These are phyloP conservation scores for Papilio glaucus DNA, from an alignment of 1,140 invertebrate species.

Conservation along the genomic window DNA sequence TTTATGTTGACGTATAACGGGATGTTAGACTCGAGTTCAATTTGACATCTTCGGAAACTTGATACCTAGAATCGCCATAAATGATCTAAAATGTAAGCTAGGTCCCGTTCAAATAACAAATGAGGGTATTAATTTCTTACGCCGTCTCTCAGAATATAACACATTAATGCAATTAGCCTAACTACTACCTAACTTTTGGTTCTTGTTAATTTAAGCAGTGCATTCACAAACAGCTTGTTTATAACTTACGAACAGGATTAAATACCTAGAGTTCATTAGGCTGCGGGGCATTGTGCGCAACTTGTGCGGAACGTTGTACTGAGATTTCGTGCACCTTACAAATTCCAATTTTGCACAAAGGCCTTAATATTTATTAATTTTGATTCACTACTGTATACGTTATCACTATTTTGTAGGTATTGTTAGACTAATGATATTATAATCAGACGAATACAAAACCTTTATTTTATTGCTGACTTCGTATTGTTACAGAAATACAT, in stretches of 20 bases:
- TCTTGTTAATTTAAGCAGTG: not conserved
- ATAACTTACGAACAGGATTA: slow-evolving; percentile 17
- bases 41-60: too few species aligned
- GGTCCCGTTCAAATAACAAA: too few species aligned
- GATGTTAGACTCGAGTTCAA: too few species aligned
- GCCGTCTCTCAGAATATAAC: too few species aligned
- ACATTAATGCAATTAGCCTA: too few species aligned
- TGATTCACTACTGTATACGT: not conserved
- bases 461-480: not conserved
- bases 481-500: not conserved
- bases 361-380: not conserved
- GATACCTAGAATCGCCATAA: too few species aligned
- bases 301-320: slow-evolving; percentile 4
- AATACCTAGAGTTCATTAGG: slow-evolving; percentile 7
- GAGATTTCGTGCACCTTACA: not conserved
- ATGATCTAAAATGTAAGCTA: too few species aligned
- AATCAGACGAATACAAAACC: too few species aligned
- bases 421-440: too few species aligned
- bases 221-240: slow-evolving; percentile 14
- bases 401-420: not conserved
- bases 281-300: slow-evolving; percentile 2
- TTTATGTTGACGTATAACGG: too few species aligned
- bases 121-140: too few species aligned
- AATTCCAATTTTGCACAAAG: slow-evolving; percentile 15
- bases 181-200: too few species aligned